These are phyloP conservation scores for Bathynomus jamesi DNA, from an alignment of 1,140 invertebrate genomes.

Conservation along the genomic window DNA sequence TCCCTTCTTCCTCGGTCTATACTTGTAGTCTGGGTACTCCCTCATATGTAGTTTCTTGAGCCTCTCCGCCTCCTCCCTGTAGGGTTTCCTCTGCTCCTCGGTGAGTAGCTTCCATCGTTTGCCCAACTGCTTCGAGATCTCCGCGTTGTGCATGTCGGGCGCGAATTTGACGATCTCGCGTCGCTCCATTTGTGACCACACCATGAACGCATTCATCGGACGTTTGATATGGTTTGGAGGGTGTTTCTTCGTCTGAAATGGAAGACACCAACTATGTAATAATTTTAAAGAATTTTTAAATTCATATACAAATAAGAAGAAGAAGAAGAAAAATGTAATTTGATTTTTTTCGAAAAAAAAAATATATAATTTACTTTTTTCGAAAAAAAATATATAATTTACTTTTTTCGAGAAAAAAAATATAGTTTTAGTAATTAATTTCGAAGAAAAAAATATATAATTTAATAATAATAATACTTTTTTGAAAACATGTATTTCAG, in stretches of 20 bases:
- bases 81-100: slow-evolving; percentile 82
- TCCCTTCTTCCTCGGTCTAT: slow-evolving; percentile 80
- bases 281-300: not conserved
- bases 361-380: no score
- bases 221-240: slow-evolving; percentile 91
- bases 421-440: no score
- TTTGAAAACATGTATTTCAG: no score
- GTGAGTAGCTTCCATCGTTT: slow-evolving; percentile 78
- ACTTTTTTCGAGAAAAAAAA: no score
- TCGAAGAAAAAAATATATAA: no score
- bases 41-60: slow-evolving; percentile 81
- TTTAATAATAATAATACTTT: no score
- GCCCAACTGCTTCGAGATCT: slow-evolving; percentile 86
- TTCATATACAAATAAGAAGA: no score
- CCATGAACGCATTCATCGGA: slow-evolving; percentile 98
- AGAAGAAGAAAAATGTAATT: no score
- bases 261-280: not conserved
- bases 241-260: slow-evolving; percentile 78
- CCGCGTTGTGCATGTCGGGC: slow-evolving; percentile 92
- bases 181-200: slow-evolving; percentile 89
- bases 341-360: no score
- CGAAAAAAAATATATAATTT: no score
- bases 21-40: slow-evolving; percentile 97
- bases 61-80: slow-evolving; percentile 85
- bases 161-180: slow-evolving; percentile 86